Conservation (phyloP, 2,888 invertebrate species). For the Microplitis deprimator region DNA sequence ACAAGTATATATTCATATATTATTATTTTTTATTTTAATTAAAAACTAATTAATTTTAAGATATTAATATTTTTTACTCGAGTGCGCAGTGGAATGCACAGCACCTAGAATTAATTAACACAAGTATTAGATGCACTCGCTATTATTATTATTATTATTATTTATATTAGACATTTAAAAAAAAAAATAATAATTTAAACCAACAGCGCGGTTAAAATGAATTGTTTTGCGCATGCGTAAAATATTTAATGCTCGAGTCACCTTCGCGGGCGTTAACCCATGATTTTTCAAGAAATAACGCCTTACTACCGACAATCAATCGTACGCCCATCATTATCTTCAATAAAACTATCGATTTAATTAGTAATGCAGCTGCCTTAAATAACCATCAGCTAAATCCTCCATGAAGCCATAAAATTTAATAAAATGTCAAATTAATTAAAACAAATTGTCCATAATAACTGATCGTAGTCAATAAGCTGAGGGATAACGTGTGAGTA, state of each 20-base stretch:
- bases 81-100: neutral
- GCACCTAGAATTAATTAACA: neutral
- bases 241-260: constrained; percentile 7
- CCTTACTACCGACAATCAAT: constrained; percentile 4
- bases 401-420: neutral
- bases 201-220: constrained; percentile 14
- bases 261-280: constrained; percentile 32
- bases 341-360: constrained; percentile 5
- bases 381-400: neutral
- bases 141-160: neutral
- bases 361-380: neutral
- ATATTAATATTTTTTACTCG: neutral
- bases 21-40: neutral
- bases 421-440: neutral
- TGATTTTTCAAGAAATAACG: neutral
- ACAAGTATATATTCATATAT: neutral
- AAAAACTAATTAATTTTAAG: neutral
- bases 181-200: constrained; percentile 8
- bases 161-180: neutral
- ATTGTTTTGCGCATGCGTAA: constrained; percentile 8
- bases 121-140: neutral
- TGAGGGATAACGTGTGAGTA: too few species aligned
- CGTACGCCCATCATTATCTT: neutral
- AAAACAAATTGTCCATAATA: neutral
- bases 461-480: neutral